These are phyloP conservation scores for Perithous albicinctus DNA, from an alignment of 2,888 invertebrate species.

Conservation along the genomic window DNA sequence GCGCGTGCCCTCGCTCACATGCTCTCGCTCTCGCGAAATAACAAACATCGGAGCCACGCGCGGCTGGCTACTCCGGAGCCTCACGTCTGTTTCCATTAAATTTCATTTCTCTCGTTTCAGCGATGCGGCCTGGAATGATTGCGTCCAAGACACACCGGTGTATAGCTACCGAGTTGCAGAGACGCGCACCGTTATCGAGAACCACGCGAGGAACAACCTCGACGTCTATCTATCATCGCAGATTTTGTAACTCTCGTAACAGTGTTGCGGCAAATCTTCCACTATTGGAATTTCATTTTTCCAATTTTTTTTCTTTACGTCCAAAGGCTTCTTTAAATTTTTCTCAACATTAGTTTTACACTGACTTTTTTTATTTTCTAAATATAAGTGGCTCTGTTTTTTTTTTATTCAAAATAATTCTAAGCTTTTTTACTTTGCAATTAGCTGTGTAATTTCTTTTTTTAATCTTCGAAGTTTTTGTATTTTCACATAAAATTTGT, in stretches of 20 bases:
- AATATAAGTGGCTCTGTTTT: no score
- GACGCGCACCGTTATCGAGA: conserved; percentile 55
- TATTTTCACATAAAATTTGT: no score
- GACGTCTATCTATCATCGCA: conserved; percentile 60
- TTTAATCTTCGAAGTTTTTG: no score
- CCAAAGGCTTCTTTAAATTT: neutral
- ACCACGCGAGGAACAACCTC: conserved; percentile 65
- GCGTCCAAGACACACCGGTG: conserved; percentile 8
- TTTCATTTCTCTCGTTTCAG: conserved; percentile 28
- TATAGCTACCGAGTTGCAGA: conserved; percentile 28
- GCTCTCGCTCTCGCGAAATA: conserved; percentile 3
- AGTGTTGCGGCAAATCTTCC: no score
- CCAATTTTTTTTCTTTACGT: neutral
- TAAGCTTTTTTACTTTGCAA: no score
- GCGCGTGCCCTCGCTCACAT: neutral
- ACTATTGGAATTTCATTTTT: neutral
- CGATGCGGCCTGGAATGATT: conserved; percentile 19
- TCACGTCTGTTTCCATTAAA: conserved; percentile 51
- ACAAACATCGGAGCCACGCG: conserved; percentile 24
- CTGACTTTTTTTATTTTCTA: no score
- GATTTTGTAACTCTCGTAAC: conserved; percentile 47
- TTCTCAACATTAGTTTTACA: neutral
- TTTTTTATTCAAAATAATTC: no score
- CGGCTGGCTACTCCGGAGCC: neutral
- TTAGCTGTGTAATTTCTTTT: no score